phyloP scores from a whole-genome alignment of 2,797 vertebrate genomes.

The Lacerta bilineata region DNA sequence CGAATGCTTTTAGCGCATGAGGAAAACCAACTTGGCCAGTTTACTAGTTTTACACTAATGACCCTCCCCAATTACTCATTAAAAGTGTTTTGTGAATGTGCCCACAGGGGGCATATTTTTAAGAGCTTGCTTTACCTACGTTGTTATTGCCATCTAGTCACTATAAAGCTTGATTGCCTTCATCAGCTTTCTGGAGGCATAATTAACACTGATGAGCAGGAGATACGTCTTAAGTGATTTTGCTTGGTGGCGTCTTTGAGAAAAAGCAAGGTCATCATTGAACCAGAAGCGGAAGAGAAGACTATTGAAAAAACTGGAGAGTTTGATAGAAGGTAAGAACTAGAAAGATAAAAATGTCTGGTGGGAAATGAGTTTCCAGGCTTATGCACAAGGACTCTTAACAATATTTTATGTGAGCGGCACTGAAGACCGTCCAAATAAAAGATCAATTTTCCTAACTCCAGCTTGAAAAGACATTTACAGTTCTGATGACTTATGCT shows the following conservation, averaged over 20 bases:
- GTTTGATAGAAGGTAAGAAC: not conserved
- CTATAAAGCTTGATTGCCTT: slow-evolving; percentile 53
- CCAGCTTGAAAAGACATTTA: slow-evolving; percentile 31
- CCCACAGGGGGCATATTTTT: not conserved
- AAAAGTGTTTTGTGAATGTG: slow-evolving; percentile 4
- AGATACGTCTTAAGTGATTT: slow-evolving; percentile 34
- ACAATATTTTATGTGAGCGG: slow-evolving; percentile 32
- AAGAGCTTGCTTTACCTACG: not conserved
- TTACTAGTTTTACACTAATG: not conserved
- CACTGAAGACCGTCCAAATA: slow-evolving; percentile 18
- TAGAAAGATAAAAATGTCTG: slow-evolving; percentile 13
- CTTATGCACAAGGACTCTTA: not conserved
- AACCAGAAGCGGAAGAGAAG: slow-evolving; percentile 12
- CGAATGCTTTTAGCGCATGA: not conserved
- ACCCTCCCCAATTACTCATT: not conserved
- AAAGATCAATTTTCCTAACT: slow-evolving; percentile 37
- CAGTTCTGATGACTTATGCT: slow-evolving; percentile 26
- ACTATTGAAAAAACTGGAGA: not conserved
- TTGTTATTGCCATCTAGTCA: slow-evolving; percentile 30
- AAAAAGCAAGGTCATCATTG: slow-evolving; percentile 26
- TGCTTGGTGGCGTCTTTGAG: slow-evolving; percentile 23
- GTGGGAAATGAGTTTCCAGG: slow-evolving; percentile 29
- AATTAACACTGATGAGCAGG: slow-evolving; percentile 34
- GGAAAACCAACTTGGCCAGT: not conserved
- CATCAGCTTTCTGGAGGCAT: slow-evolving; percentile 27